Evolutionary conservation across 2,797 vertebrate species (phyloP), one percentile per base, ranked within the genome.

Genomic region (Pseudomugil gertrudae): DNA sequence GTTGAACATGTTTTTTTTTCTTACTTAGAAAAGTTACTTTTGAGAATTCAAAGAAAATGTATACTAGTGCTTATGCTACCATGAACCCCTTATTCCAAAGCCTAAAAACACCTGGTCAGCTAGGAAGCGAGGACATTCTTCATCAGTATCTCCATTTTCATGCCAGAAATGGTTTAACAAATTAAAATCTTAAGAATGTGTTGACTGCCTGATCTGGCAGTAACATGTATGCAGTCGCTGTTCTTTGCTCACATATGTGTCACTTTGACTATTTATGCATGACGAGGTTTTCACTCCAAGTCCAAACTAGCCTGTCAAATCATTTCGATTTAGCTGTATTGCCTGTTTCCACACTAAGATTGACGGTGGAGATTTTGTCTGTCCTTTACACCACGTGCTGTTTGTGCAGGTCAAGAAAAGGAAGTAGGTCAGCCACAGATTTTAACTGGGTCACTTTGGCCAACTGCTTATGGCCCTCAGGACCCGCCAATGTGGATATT

Each of bases 351-450:
- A 15, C 13, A 5, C 24, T 8, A 40, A 32, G 19, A 83, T 63
- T 55, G 4, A 48, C 65, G 11, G 62, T 3, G 57, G 69, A 58
- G 1, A 35, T 35, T 80, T 76, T 59, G 9, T 55, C 58, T 43
- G 78, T 58, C 52, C 24, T 57, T 51, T 13, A 36, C 50, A 5
- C 50, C 52, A 17, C 56, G 27, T 65, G 74, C 29, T 61, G 36
- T 36, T 40, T 65, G 68, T 81, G 78, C 77, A 80, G 88, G 87
- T 90, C 90, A 87, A 79, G 87, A 64, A 23, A 73, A 88, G 86
- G 80, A 91, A 88, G 76, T 90, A 55, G 90, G 90, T 89, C 89
- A 83, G 79, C 55, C 67, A 79, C 74, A 79, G 76, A 84, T 84
- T 80, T 78, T 69, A 91, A 87, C 15, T 85, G 75, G 89, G 88